Percentiles rank a stretch among this genome's conserved stretches.
These are phyloP conservation scores for Akabosia matsudoensis DNA, from an alignment of 1,140 invertebrate genomes.

Conservation along the genomic window DNA sequence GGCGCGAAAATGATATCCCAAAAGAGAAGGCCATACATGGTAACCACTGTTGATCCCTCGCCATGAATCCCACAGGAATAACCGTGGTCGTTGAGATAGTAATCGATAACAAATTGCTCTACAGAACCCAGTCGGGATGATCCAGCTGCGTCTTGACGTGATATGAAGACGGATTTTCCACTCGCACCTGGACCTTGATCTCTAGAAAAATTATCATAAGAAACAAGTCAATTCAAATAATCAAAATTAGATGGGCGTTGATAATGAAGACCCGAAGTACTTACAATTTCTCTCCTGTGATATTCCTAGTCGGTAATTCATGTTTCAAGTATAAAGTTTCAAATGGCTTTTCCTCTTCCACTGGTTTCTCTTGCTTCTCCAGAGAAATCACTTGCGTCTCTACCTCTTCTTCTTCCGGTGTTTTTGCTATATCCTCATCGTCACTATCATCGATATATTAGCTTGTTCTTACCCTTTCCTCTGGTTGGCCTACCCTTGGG, in stretches of 20 bases:
- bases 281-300: conserved; percentile 13
- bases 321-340: background rate
- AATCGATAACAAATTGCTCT: conserved; percentile 56
- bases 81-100: conserved; percentile 54
- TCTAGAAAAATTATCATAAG: conserved; percentile 32
- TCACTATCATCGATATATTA: background rate
- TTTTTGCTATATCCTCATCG: background rate
- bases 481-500: background rate
- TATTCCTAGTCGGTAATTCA: background rate
- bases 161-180: conserved; percentile 38
- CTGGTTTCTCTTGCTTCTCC: background rate
- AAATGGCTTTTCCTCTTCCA: background rate
- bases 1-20: conserved; percentile 71
- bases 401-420: conserved; percentile 2
- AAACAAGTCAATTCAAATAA: conserved; percentile 34
- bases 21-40: conserved; percentile 66
- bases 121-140: conserved; percentile 52
- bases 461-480: background rate
- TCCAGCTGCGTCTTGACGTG: conserved; percentile 45
- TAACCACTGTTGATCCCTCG: conserved; percentile 64
- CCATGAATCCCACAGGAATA: conserved; percentile 62
- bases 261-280: conserved; percentile 14
- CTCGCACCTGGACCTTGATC: conserved; percentile 45
- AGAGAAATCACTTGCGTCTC: background rate
- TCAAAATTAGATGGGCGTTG: conserved; percentile 44